phyloP scores from a whole-genome alignment of 2,888 invertebrate species.

The Agrilus biguttatus region DNA sequence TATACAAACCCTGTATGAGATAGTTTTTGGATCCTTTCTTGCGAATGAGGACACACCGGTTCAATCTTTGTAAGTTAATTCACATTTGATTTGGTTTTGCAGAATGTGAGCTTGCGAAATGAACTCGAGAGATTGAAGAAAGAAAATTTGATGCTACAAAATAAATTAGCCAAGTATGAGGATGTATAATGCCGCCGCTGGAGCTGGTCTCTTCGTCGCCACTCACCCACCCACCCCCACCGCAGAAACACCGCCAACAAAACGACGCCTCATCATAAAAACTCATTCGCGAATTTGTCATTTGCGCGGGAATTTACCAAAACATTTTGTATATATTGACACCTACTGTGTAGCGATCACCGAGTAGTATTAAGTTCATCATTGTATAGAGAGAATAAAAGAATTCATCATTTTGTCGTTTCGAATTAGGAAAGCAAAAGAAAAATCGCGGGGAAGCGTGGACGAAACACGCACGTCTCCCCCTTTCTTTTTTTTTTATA shows the following conservation, averaged over 20 bases:
- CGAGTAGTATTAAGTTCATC: conserved; percentile 27
- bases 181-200: conserved; percentile 46
- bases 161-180: conserved; percentile 78
- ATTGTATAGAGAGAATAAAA: conserved; percentile 19
- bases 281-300: conserved; percentile 6
- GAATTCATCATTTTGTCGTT: too few species aligned
- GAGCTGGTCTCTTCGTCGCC: conserved; percentile 16
- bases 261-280: conserved; percentile 12
- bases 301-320: conserved; percentile 25
- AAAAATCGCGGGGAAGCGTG: conserved; percentile 6
- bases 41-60: too few species aligned
- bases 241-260: conserved; percentile 3
- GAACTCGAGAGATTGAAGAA: conserved; percentile 84
- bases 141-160: conserved; percentile 78
- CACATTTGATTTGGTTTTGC: conserved; percentile 21
- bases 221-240: conserved; percentile 15
- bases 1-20: too few species aligned
- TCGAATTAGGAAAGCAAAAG: conserved; percentile 2
- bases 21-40: too few species aligned
- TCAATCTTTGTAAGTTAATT: not conserved
- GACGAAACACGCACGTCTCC: too few species aligned
- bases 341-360: conserved; percentile 31
- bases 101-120: conserved; percentile 82
- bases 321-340: conserved; percentile 33
- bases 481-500: too few species aligned